Evolutionary conservation across 2,113 vertebrate species (phyloP).

Genomic region (Ceratotherium simum): DNA sequence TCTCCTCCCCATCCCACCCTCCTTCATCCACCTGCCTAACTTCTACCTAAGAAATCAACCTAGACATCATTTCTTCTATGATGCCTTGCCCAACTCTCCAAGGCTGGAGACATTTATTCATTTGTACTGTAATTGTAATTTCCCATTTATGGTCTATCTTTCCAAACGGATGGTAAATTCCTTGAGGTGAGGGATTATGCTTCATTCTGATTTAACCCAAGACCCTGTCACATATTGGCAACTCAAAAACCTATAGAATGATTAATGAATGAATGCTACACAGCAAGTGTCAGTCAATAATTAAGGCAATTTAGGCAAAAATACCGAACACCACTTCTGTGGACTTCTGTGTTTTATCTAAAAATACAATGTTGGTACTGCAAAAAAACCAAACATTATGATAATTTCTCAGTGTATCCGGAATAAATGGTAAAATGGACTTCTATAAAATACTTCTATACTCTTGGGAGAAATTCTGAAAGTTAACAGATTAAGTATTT

Average conservation of each 20-base stretch:
- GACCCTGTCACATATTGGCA: neutral
- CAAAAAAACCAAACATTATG: neutral
- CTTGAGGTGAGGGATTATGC: neutral
- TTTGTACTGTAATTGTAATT: neutral
- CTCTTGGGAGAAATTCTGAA: conserved; percentile 8
- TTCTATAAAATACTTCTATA: neutral
- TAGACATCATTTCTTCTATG: neutral
- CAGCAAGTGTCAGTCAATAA: neutral
- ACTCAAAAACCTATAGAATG: conserved; percentile 5
- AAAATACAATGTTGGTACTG: neutral
- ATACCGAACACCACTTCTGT: conserved; percentile 7
- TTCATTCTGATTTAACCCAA: conserved; percentile 29
- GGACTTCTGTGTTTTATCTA: conserved; percentile 18
- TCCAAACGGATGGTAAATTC: neutral
- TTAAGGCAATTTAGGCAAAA: neutral
- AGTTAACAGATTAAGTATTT: neutral
- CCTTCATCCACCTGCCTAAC: neutral
- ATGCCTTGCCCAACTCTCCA: neutral
- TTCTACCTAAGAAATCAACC: neutral
- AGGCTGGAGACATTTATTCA: neutral
- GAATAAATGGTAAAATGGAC: neutral
- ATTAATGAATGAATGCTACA: neutral
- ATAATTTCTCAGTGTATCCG: neutral
- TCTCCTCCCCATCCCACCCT: neutral
- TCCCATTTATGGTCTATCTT: neutral